phyloP scores from a whole-genome alignment of 2,888 invertebrate species.

The Dasysyrphus albostriatus region DNA sequence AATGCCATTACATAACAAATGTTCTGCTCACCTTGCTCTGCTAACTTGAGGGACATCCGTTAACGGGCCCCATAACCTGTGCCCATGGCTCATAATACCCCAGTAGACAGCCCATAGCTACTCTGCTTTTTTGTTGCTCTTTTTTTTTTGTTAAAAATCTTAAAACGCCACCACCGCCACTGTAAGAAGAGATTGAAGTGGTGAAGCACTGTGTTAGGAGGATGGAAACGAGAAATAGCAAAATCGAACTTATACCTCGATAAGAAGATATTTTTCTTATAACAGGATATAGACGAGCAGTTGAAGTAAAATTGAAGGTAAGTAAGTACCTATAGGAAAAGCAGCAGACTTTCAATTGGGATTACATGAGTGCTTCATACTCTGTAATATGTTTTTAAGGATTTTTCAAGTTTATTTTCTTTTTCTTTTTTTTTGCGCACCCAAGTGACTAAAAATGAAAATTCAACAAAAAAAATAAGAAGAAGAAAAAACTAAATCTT shows the following conservation, averaged over 20 bases:
- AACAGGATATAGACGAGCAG: slow-evolving; percentile 60
- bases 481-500: slow-evolving; percentile 4
- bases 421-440: neutral
- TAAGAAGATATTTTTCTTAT: slow-evolving; percentile 65
- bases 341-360: slow-evolving; percentile 72
- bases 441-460: slow-evolving; percentile 30
- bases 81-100: neutral
- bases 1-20: too few species aligned
- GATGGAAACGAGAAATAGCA: slow-evolving; percentile 3
- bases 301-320: slow-evolving; percentile 70
- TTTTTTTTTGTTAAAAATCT: neutral
- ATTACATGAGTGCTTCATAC: slow-evolving; percentile 74
- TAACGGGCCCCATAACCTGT: too few species aligned
- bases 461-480: neutral
- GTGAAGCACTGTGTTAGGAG: neutral
- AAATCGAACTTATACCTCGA: slow-evolving; percentile 61
- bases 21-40: too few species aligned
- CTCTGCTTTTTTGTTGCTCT: neutral
- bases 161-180: neutral
- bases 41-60: too few species aligned
- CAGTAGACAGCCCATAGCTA: too few species aligned
- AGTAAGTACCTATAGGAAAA: slow-evolving; percentile 54
- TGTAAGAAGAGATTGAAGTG: neutral
- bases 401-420: slow-evolving; percentile 56
- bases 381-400: slow-evolving; percentile 74